Evolutionary conservation across 2,888 invertebrate genomes (phyloP), one percentile per base, ranked within the genome.

Genomic region (Lithophane semibrunnea): DNA sequence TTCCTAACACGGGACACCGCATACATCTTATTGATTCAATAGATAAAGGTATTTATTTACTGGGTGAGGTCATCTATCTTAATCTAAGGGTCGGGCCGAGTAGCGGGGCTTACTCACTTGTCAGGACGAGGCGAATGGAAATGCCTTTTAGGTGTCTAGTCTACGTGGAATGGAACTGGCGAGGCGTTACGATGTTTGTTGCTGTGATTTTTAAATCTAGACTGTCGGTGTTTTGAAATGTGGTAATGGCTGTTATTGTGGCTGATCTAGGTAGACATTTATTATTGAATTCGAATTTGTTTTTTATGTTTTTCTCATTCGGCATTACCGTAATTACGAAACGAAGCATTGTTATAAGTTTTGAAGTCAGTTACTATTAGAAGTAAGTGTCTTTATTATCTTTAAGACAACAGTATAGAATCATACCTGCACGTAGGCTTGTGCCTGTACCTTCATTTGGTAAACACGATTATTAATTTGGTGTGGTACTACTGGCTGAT

Each of bases 41-140:
- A 90, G 89, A 89, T 86, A 83, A 82, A 84, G 86, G 93, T 92
- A 94, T 94, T 93, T 94, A 94, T 93, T 93, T 91, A 91, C 88
- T 88, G 63, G 52, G 68, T 74, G 86, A 79, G 89, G 90, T 91
- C 92, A 94, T 94, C 92, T 92, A 93, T 94, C 94, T 94, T 92
- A 93, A 94, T 94, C 89, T 92, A 80, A 79, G 88, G 90, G 87
- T 81, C 84, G 84, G 76, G 60, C 69, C 42, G 68, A 75, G 87
- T 90, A 85, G 86, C 80, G 86, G 83, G 73, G 86, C 79, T 81
- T 86, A 66, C 85, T 84, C 88, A 88, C 84, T 88, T 83, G 88
- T 82, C 87, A 84, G 69, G 65, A 58, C 60, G 70, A 76, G 67
- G 75, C 77, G 77, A 80, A 83, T 82, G 81, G 83, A 80, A 84